These are phyloP conservation scores for Andricus curvator DNA, from an alignment of 2,888 invertebrate species.

Conservation along the genomic window DNA sequence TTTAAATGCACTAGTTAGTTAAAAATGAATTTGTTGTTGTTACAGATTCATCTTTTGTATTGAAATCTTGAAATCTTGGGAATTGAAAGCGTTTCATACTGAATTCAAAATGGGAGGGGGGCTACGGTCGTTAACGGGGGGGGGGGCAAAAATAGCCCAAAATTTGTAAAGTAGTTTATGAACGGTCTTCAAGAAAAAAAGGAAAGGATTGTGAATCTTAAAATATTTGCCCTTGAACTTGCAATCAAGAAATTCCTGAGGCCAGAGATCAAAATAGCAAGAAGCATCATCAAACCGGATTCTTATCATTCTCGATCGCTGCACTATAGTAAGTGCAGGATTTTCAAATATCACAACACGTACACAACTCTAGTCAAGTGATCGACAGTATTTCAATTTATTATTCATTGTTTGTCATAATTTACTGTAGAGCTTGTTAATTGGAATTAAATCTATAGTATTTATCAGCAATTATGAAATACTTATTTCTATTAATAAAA, in stretches of 20 bases:
- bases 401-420: constrained; percentile 16
- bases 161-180: too few species aligned
- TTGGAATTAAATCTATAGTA: constrained; percentile 10
- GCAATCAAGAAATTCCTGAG: constrained; percentile 3
- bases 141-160: too few species aligned
- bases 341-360: constrained; percentile 14
- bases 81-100: too few species aligned
- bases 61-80: too few species aligned
- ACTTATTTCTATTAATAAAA: neutral
- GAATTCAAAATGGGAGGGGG: too few species aligned
- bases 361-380: neutral
- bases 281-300: constrained; percentile 32
- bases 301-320: constrained; percentile 15
- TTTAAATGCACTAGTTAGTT: too few species aligned
- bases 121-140: too few species aligned
- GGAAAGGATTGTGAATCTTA: neutral
- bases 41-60: too few species aligned
- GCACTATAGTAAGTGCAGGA: constrained; percentile 25
- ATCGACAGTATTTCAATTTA: constrained; percentile 21
- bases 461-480: constrained; percentile 19
- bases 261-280: constrained; percentile 35
- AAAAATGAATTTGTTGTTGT: too few species aligned
- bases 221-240: constrained; percentile 30
- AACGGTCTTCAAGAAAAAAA: neutral
- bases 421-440: constrained; percentile 10